phyloP scores from a whole-genome alignment of 1,140 invertebrate species.

The Thaumetopoea pityocampa region DNA sequence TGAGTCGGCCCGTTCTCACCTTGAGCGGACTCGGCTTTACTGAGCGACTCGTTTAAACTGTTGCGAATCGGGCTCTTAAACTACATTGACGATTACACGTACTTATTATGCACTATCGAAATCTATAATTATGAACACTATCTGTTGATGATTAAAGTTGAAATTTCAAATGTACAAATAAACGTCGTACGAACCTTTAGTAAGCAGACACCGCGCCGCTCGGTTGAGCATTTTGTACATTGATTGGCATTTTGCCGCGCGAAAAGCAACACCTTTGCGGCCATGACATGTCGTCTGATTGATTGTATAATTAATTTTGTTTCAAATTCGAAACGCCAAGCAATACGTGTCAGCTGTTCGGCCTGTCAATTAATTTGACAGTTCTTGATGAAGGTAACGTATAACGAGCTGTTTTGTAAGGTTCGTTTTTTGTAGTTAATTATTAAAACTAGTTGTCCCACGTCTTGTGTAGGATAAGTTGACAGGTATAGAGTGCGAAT shows the following conservation, averaged over 20 bases:
- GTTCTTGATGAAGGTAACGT: slow-evolving; percentile 48
- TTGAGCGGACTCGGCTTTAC: slow-evolving; percentile 48
- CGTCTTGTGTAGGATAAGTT: slow-evolving; percentile 35
- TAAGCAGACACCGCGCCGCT: slow-evolving; percentile 22
- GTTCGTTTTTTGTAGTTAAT: slow-evolving; percentile 40
- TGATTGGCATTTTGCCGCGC: slow-evolving; percentile 63
- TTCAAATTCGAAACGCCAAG: slow-evolving; percentile 51
- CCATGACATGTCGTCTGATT: slow-evolving; percentile 58
- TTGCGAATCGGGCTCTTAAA: slow-evolving; percentile 61
- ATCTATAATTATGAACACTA: slow-evolving; percentile 19
- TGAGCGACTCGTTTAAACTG: slow-evolving; percentile 58
- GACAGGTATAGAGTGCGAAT: slow-evolving; percentile 45
- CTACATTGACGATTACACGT: slow-evolving; percentile 23
- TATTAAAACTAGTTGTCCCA: slow-evolving; percentile 49
- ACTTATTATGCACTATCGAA: slow-evolving; percentile 9
- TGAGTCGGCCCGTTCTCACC: slow-evolving; percentile 48
- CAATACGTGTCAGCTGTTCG: slow-evolving; percentile 41
- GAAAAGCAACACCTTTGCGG: slow-evolving; percentile 62
- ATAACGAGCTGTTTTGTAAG: slow-evolving; percentile 42
- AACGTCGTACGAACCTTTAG: slow-evolving; percentile 16
- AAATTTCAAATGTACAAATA: slow-evolving; percentile 13
- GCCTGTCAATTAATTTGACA: slow-evolving; percentile 66
- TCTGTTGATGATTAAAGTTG: slow-evolving; percentile 23
- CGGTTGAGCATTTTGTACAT: slow-evolving; percentile 56
- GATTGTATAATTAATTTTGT: slow-evolving; percentile 70